Evolutionary conservation across 2,888 invertebrate species (phyloP), one percentile per base, ranked within the genome.

Genomic region (Cenopis cana): DNA sequence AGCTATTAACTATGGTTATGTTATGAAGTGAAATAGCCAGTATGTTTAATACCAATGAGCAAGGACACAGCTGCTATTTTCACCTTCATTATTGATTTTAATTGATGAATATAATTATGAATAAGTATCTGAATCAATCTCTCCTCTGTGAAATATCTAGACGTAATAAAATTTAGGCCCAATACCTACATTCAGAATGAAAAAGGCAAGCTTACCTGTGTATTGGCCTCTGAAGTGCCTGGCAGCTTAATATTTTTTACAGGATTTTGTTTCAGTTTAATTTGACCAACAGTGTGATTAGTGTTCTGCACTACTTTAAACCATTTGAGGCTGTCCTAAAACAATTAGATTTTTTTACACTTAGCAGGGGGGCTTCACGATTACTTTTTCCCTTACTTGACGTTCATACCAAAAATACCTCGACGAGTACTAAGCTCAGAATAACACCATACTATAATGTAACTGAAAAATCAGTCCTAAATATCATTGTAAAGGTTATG

Each of bases 241-340:
- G 89, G 86, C 73, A 91, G 75, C 81, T 89, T 91, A 74, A 88
- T 85, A 67, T 93, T 79, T 81, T 92, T 93, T 65, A 91, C 82
- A 80, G 90, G 85, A 77, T 89, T 89, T 62, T 88, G 83, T 77
- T 89, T 89, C 72, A 93, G 85, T 84, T 95, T 94, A 73, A 94
- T 89, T 87, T 94, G 95, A 77, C 93, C 90, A 82, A 92, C 81
- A 79, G 94, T 89, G 85, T 94, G 94, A 86, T 95, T 94, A 76
- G 94, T 89, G 80, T 94, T 95, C 85, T 95, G 95, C 65, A 96
- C 95, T 76, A 96, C 95, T 89, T 96, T 96, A 78, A n/a, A 96
- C 95, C 92, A 96, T 95, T 91, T 96, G 96, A 78, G 95, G 95
- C 85, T 96, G 95, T 76, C 96, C 96, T 96, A 90, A 76, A 89